phyloP scores from a whole-genome alignment of 37 sponge, comb jelly and placozoan genomes.

The Amphimedon queenslandica region DNA sequence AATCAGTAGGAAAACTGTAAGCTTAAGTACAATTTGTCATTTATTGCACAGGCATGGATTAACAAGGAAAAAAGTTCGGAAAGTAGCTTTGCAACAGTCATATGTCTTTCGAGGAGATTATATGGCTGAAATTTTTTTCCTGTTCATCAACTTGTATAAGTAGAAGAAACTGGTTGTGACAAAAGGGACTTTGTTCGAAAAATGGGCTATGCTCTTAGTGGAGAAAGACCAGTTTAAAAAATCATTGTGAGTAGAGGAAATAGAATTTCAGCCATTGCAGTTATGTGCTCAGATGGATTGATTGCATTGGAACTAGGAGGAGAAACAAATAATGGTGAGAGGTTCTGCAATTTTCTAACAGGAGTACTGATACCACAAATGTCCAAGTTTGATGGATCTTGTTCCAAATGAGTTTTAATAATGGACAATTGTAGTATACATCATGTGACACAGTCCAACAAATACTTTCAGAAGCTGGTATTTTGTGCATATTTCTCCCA shows the following conservation, averaged over 20 bases:
- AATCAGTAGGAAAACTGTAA: not conserved
- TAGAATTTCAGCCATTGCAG: conserved; percentile 42
- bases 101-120: conserved; percentile 1
- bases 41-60: conserved; percentile 10
- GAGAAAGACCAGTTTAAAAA: conserved; percentile 19
- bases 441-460: conserved; percentile 17
- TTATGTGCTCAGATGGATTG: conserved; percentile 24
- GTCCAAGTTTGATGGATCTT: conserved; percentile 36
- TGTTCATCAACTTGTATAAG: not conserved
- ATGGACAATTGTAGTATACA: conserved; percentile 53
- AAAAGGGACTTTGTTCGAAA: conserved; percentile 13
- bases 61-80: conserved; percentile 10
- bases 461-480: conserved; percentile 17
- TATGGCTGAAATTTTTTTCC: not conserved
- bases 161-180: conserved; percentile 29
- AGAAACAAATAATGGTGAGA: conserved; percentile 40
- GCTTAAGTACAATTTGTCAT: conserved; percentile 3
- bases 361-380: conserved; percentile 47
- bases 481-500: conserved; percentile 27
- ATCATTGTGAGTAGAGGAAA: conserved; percentile 22
- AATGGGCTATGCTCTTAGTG: conserved; percentile 29
- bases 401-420: conserved; percentile 26
- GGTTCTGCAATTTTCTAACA: conserved; percentile 32
- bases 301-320: conserved; percentile 20
- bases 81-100: conserved; percentile 1